Conservation (phyloP, 2,113 vertebrate species). For the Antennarius striatus region DNA sequence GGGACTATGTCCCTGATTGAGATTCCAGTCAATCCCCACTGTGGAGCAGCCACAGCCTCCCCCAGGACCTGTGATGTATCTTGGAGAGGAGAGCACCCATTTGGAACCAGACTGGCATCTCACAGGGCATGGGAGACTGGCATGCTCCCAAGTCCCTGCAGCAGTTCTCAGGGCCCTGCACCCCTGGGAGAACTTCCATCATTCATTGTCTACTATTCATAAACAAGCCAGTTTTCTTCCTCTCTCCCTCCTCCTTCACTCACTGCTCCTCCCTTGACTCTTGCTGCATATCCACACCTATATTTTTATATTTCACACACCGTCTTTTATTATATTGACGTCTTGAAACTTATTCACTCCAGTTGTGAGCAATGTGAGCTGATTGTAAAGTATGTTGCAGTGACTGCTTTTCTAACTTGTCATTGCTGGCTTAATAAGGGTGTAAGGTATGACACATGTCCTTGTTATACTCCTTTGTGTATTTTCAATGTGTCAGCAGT, state of each 20-base stretch:
- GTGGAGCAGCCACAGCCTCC: constrained; percentile 61
- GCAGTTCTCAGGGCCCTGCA: constrained; percentile 65
- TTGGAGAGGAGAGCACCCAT: constrained; percentile 70
- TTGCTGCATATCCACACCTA: constrained; percentile 24
- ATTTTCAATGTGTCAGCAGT: constrained; percentile 67
- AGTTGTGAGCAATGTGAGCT: constrained; percentile 43
- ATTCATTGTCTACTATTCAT: constrained; percentile 71
- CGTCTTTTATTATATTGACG: constrained; percentile 52
- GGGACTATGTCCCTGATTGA: constrained; percentile 60
- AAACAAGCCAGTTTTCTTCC: constrained; percentile 28
- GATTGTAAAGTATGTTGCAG: constrained; percentile 42
- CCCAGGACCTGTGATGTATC: constrained; percentile 57
- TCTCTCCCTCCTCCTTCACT: not conserved
- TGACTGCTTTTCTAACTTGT: constrained; percentile 70
- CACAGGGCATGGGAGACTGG: constrained; percentile 71
- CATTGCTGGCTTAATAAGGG: constrained; percentile 72
- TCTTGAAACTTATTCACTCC: constrained; percentile 48
- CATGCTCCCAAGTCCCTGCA: constrained; percentile 68
- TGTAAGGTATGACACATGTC: constrained; percentile 74
- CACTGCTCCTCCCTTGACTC: constrained; percentile 14
- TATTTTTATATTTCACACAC: constrained; percentile 53
- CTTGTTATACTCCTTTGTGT: constrained; percentile 74
- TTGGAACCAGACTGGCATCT: constrained; percentile 77
- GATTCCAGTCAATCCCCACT: constrained; percentile 63
- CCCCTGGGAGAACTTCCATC: constrained; percentile 69